Conservation (phyloP, 2,113 vertebrate genomes). For the Callopanchax toddi region DNA sequence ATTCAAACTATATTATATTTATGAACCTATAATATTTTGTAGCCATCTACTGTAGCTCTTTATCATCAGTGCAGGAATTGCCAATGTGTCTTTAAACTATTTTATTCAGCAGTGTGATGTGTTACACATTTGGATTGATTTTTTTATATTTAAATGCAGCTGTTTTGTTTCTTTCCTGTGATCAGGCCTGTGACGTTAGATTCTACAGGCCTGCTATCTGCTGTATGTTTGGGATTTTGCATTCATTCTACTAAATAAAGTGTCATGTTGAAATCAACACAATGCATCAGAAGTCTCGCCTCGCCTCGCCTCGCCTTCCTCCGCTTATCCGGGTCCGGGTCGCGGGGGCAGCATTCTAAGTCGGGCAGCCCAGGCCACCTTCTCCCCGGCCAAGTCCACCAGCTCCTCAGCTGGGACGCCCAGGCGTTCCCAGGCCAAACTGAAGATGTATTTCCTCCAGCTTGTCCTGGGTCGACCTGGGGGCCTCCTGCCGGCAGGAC, state of each 20-base stretch:
- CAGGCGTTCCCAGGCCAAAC: no score
- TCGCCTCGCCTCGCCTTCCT: no score
- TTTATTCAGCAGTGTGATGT: slow-evolving; percentile 56
- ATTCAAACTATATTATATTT: slow-evolving; percentile 73
- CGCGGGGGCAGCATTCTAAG: no score
- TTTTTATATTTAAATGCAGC: slow-evolving; percentile 55
- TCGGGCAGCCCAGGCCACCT: no score
- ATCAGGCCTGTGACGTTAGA: slow-evolving; percentile 44
- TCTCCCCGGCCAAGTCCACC: no score
- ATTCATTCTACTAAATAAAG: slow-evolving; percentile 76
- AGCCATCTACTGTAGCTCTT: slow-evolving; percentile 73
- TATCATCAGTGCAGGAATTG: slow-evolving; percentile 56
- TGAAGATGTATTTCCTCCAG: no score
- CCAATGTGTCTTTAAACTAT: slow-evolving; percentile 50
- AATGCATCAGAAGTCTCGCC: background rate
- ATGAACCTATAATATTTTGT: slow-evolving; percentile 78
- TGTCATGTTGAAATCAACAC: slow-evolving; percentile 66
- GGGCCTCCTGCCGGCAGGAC: no score
- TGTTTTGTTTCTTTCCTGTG: slow-evolving; percentile 52
- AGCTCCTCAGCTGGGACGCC: no score
- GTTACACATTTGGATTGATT: slow-evolving; percentile 49
- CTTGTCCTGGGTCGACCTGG: no score
- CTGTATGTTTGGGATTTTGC: slow-evolving; percentile 72
- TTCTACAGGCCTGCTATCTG: slow-evolving; percentile 36
- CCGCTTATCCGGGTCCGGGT: no score